Conservation (phyloP, 2,113 vertebrate genomes). For the Ailurus styani region DNA sequence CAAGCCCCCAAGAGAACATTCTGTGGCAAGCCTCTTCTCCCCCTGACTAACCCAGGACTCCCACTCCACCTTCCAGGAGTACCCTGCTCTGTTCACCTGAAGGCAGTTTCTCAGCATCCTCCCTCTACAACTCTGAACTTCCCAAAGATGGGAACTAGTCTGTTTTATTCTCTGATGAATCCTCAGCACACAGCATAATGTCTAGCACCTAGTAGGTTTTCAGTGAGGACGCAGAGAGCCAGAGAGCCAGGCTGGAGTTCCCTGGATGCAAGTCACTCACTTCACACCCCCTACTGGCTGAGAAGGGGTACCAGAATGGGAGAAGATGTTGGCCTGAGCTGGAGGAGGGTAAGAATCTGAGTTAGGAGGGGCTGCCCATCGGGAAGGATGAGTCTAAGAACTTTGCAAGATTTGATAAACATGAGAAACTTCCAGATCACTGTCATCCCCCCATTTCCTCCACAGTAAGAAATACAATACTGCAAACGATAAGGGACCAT, state of each 20-base stretch:
- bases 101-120: not conserved
- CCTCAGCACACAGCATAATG: not conserved
- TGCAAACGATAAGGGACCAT: not conserved
- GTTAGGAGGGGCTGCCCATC: not conserved
- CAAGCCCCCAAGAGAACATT: not conserved
- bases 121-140: not conserved
- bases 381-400: not conserved
- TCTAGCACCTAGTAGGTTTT: not conserved
- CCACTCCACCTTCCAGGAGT: not conserved
- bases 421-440: not conserved
- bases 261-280: not conserved
- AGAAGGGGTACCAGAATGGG: not conserved
- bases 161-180: not conserved
- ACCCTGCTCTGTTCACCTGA: not conserved
- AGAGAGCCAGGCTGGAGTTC: not conserved
- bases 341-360: not conserved
- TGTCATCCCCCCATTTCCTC: not conserved
- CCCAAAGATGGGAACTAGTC: not conserved
- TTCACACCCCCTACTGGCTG: not conserved
- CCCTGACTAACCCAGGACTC: not conserved
- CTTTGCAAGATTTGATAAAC: not conserved
- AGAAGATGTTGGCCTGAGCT: not conserved
- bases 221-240: too few species aligned
- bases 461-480: not conserved
- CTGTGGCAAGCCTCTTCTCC: not conserved